Evolutionary conservation across 2,888 invertebrate species (phyloP).

Genomic region (Amblyjoppa proteus): DNA sequence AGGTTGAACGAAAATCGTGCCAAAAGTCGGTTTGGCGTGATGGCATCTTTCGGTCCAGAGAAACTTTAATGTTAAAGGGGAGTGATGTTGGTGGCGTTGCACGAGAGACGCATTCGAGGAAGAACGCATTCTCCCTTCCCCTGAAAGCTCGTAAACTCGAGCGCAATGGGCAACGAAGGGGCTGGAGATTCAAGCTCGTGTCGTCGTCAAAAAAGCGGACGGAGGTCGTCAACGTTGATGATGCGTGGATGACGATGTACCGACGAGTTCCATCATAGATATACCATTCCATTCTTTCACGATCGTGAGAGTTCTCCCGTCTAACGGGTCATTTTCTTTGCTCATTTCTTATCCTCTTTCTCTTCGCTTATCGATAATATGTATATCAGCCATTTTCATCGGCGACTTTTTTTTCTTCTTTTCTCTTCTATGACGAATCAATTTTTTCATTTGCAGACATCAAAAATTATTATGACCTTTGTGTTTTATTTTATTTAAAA

Average conservation of each 20-base stretch:
- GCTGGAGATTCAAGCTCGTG: conserved; percentile 63
- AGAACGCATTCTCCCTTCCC: conserved; percentile 66
- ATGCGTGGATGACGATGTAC: conserved; percentile 84
- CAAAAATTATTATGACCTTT: not conserved
- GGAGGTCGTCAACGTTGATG: conserved; percentile 84
- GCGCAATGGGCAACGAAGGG: conserved; percentile 74
- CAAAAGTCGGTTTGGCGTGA: not conserved
- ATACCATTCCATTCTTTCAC: conserved; percentile 54
- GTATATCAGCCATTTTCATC: not conserved
- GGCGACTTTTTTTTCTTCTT: not conserved
- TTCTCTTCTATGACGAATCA: not conserved
- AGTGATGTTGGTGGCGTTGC: conserved; percentile 28
- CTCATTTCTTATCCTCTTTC: conserved; percentile 30
- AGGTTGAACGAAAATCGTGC: too few species aligned
- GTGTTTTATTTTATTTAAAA: not conserved
- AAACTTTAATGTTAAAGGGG: conserved; percentile 29
- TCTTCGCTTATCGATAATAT: conserved; percentile 56
- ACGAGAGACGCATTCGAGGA: conserved; percentile 49
- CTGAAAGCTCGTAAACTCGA: conserved; percentile 79
- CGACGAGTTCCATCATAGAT: conserved; percentile 79
- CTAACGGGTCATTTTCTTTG: conserved; percentile 50
- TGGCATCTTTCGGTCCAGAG: not conserved
- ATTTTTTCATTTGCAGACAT: not conserved
- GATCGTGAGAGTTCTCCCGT: conserved; percentile 41
- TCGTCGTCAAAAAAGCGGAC: conserved; percentile 79